phyloP scores from a whole-genome alignment of 2,113 vertebrate genomes.

The Atherinomorus stipes region DNA sequence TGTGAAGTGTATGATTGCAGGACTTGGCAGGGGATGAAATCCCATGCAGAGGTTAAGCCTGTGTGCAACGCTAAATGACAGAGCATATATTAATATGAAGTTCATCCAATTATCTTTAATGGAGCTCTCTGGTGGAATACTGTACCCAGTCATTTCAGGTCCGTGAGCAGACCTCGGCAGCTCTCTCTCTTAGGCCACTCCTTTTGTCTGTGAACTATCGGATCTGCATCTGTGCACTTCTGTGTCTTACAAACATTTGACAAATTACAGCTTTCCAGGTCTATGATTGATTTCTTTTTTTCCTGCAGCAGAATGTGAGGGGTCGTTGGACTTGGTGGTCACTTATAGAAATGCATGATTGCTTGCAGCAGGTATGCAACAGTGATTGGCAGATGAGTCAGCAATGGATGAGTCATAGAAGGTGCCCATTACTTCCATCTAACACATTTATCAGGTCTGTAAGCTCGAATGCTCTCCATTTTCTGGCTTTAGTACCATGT shows the following conservation, averaged over 20 bases:
- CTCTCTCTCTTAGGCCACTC: slow-evolving; percentile 29
- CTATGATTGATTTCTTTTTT: no score
- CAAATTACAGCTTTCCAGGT: slow-evolving; percentile 4
- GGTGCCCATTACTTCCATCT: not conserved
- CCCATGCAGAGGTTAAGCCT: slow-evolving; percentile 75
- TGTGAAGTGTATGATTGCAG: slow-evolving; percentile 72
- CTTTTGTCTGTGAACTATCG: slow-evolving; percentile 28
- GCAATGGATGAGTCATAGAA: not conserved
- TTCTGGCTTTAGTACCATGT: not conserved
- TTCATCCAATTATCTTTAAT: slow-evolving; percentile 78
- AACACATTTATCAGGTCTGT: not conserved
- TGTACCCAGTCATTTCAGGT: slow-evolving; percentile 72
- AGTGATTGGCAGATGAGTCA: not conserved
- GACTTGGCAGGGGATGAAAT: slow-evolving; percentile 71
- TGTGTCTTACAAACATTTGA: not conserved
- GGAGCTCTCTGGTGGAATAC: slow-evolving; percentile 67
- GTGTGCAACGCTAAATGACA: slow-evolving; percentile 77
- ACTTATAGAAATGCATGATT: not conserved
- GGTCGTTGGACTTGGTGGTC: not conserved
- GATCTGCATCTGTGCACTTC: no score
- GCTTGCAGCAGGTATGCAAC: not conserved
- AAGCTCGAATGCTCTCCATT: not conserved
- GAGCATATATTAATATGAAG: slow-evolving; percentile 78
- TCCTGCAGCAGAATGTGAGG: not conserved
- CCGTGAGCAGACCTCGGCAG: slow-evolving; percentile 49